Conservation (phyloP, 2,888 invertebrate species). For the Creontiades dilutus region DNA sequence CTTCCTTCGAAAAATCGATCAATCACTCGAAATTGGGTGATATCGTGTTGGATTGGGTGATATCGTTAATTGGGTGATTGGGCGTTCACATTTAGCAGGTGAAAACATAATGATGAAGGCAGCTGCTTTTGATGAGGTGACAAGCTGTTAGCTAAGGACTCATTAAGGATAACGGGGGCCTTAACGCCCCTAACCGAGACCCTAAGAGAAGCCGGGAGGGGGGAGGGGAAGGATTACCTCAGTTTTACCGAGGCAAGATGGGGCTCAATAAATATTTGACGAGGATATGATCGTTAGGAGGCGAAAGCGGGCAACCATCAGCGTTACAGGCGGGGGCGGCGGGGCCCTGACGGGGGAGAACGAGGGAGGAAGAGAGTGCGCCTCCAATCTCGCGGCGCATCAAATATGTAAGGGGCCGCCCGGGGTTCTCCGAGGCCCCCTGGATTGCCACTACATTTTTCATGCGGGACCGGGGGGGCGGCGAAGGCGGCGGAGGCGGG, state of each 20-base stretch:
- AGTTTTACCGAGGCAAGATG: constrained; percentile 62
- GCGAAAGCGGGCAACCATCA: constrained; percentile 38
- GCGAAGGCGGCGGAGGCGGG: neutral
- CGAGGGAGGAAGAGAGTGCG: constrained; percentile 23
- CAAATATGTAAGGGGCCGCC: constrained; percentile 69
- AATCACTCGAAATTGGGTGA: too few species aligned
- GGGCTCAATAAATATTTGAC: constrained; percentile 70
- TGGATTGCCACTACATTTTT: constrained; percentile 73
- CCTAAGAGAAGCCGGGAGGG: neutral
- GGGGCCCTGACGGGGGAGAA: neutral
- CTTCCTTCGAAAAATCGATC: too few species aligned
- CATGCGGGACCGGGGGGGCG: constrained; percentile 53
- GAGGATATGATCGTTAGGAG: constrained; percentile 70
- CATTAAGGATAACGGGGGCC: constrained; percentile 42
- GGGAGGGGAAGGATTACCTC: constrained; percentile 62
- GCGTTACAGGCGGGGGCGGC: constrained; percentile 20
- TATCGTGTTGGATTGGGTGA: too few species aligned
- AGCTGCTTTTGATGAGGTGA: constrained; percentile 47
- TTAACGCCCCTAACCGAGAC: constrained; percentile 36
- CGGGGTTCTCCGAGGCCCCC: constrained; percentile 44
- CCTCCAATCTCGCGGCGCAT: constrained; percentile 71
- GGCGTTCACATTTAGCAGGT: neutral
- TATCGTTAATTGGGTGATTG: neutral
- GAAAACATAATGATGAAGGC: neutral
- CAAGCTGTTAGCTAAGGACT: constrained; percentile 40